phyloP scores from a whole-genome alignment of 2,888 invertebrate species.

The Diplazon laetatorius region DNA sequence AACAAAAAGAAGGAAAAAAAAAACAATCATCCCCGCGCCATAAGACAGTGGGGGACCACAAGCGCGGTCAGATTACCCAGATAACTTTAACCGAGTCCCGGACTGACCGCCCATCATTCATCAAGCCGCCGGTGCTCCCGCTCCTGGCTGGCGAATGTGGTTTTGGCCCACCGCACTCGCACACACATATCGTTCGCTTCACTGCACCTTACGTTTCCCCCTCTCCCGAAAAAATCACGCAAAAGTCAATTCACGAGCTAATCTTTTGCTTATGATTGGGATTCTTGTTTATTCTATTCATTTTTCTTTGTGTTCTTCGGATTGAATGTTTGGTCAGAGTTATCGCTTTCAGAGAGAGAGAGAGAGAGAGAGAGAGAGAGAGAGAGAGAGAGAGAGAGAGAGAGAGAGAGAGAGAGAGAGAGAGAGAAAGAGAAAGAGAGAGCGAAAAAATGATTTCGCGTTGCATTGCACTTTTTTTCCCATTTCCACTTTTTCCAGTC shows the following conservation, averaged over 20 bases:
- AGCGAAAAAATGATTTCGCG: slow-evolving; percentile 33
- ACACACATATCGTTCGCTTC: too few relatives aligned
- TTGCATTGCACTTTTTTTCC: too few relatives aligned
- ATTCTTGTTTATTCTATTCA: slow-evolving; percentile 16
- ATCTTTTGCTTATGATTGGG: slow-evolving; percentile 32
- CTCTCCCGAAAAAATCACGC: slow-evolving; percentile 35
- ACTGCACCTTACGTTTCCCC: too few relatives aligned
- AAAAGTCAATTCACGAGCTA: slow-evolving; percentile 44
- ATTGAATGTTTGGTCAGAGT: slow-evolving; percentile 22
- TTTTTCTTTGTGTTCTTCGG: slow-evolving; percentile 33
- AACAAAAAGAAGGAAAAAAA: too few relatives aligned
- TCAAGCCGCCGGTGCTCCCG: slow-evolving; percentile 73
- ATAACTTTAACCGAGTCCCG: slow-evolving; percentile 79
- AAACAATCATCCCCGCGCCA: too few relatives aligned
- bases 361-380: too few relatives aligned
- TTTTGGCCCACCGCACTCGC: too few relatives aligned
- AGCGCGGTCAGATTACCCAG: slow-evolving; percentile 79
- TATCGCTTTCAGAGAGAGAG: neutral
- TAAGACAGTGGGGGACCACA: slow-evolving; percentile 75
- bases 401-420: too few relatives aligned
- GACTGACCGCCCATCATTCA: slow-evolving; percentile 80
- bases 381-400: too few relatives aligned
- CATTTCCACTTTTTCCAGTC: too few relatives aligned
- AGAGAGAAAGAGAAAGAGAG: too few relatives aligned
- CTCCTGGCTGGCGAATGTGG: too few relatives aligned